Percentiles rank a stretch among this genome's conserved stretches.
Evolutionary conservation across 2,797 vertebrate genomes (phyloP).

Genomic region (Anguilla anguilla): DNA sequence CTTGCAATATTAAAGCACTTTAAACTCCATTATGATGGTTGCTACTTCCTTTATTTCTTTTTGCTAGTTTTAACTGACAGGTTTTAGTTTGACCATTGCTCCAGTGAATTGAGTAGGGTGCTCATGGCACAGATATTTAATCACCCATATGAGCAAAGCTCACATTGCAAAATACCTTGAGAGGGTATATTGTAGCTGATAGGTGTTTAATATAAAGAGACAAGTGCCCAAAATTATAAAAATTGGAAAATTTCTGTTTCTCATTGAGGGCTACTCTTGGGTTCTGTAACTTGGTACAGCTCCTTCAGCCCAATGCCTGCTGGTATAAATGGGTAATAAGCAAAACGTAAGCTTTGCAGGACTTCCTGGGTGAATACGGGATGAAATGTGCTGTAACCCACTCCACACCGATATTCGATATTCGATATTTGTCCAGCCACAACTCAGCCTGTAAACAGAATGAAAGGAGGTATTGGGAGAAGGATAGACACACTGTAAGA

Average conservation of each 20-base stretch:
- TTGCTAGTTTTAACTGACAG: background rate
- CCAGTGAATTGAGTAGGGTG: background rate
- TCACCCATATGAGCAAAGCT: background rate
- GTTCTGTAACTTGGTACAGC: background rate
- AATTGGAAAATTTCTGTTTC: background rate
- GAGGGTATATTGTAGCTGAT: background rate
- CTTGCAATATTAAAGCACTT: constrained; percentile 46
- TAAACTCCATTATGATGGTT: constrained; percentile 23
- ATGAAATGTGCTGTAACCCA: background rate
- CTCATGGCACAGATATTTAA: background rate
- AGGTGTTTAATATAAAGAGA: background rate
- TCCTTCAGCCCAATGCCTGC: background rate
- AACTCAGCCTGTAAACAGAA: background rate
- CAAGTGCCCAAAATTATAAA: background rate
- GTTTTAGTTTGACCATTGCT: background rate
- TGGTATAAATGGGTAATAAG: background rate
- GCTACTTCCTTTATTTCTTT: background rate
- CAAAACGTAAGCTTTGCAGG: background rate
- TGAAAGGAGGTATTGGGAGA: background rate
- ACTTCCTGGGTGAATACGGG: background rate
- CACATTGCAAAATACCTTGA: background rate
- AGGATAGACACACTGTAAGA: background rate
- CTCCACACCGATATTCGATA: background rate
- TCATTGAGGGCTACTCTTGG: background rate
- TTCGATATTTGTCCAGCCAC: background rate